Conservation (phyloP, 2,888 invertebrate species). For the Lepidochitona cinerea region DNA sequence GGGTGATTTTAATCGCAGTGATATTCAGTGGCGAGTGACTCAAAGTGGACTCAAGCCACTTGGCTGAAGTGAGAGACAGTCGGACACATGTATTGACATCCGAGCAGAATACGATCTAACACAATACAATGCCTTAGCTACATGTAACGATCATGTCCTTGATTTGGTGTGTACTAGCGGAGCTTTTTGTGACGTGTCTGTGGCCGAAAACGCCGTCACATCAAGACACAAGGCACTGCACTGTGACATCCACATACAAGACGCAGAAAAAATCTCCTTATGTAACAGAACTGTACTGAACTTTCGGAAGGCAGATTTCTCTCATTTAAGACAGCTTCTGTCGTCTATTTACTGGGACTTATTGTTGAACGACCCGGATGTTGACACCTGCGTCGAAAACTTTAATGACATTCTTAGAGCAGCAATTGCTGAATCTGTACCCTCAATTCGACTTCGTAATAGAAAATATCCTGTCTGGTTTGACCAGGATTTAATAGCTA, state of each 20-base stretch:
- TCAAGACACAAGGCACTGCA: background rate
- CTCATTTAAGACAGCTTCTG: background rate
- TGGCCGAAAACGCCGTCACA: background rate
- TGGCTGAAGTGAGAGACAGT: background rate
- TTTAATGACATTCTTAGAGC: background rate
- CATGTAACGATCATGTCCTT: background rate
- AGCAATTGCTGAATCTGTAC: background rate
- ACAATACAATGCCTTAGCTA: background rate
- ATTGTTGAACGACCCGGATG: background rate
- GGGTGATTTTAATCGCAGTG: background rate
- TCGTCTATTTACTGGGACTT: background rate
- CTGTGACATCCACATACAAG: background rate
- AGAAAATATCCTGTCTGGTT: background rate
- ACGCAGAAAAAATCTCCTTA: background rate
- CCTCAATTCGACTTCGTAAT: background rate
- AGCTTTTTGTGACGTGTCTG: background rate
- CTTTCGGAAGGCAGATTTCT: background rate
- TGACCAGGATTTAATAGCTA: background rate
- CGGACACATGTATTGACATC: background rate
- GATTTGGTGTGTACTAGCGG: background rate
- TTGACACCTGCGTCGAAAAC: background rate
- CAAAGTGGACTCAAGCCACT: background rate
- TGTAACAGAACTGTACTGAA: background rate
- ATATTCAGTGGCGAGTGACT: background rate
- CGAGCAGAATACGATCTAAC: background rate